phyloP scores from a whole-genome alignment of 2,888 invertebrate genomes.

The Minunthozetes semirufus region DNA sequence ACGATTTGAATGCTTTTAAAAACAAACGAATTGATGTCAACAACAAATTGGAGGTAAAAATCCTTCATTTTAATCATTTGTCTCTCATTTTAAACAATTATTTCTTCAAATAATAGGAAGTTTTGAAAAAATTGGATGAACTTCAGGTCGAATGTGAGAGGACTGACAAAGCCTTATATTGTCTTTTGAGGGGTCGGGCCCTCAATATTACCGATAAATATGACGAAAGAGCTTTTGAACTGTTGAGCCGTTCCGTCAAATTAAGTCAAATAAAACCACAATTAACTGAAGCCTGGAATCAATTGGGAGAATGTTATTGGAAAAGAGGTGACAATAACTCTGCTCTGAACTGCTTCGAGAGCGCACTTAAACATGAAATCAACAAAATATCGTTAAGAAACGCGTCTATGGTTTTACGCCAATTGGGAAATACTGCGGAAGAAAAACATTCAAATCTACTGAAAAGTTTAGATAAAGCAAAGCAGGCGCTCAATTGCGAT shows the following conservation, averaged over 20 bases:
- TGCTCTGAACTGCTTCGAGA: conserved; percentile 73
- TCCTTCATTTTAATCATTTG: background rate
- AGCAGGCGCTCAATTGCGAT: conserved; percentile 71
- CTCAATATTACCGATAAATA: conserved; percentile 65
- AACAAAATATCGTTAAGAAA: conserved; percentile 70
- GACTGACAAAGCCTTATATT: conserved; percentile 52
- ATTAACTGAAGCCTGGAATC: conserved; percentile 75
- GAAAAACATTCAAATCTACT: conserved; percentile 57
- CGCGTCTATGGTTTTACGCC: conserved; percentile 71
- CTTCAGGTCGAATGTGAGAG: background rate
- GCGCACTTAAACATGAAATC: conserved; percentile 58
- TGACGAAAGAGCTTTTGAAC: conserved; percentile 63
- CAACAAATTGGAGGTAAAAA: background rate
- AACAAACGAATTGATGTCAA: background rate
- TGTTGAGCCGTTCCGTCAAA: conserved; percentile 74
- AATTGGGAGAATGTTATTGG: conserved; percentile 80
- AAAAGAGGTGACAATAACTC: conserved; percentile 72
- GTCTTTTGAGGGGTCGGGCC: conserved; percentile 65
- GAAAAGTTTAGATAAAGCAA: conserved; percentile 67
- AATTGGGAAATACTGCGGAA: conserved; percentile 56
- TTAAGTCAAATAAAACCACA: conserved; percentile 74
- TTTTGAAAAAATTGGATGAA: background rate
- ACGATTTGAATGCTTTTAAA: background rate
- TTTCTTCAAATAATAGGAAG: background rate
- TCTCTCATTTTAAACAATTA: background rate